Evolutionary conservation across 2,113 vertebrate species (phyloP), one percentile per base, ranked within the genome.

Genomic region (Rutilus rutilus): DNA sequence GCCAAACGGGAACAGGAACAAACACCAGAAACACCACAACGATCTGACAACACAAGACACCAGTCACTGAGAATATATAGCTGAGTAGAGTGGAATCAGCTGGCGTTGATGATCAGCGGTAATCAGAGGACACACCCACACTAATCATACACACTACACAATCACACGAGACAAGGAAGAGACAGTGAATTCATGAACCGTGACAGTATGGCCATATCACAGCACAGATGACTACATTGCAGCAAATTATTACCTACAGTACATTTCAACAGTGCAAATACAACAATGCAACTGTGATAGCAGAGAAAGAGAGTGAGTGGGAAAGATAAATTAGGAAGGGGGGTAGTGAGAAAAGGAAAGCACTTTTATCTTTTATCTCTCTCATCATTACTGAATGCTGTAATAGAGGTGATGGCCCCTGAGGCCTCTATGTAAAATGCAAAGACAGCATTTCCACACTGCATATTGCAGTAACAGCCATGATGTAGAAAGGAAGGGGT

Each of bases 301-400:
- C 30, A 27, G 17, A 45, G 45, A 75, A 30, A 15, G 45, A 59
- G 39, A 6, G n/a, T 62, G 74, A 69, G 73, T 17, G n/a, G 69
- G 25, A 57, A 36, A 83, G 47, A 83, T 23, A 78, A 25, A 78
- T 67, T 36, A 67, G 62, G 17, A 52, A 36, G 52, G 27, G 79
- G 39, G 62, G 45, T 33, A 23, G 47, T 78, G 52, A 73, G 36
- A 85, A 60, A 87, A 60, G 64, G 67, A 87, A 67, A 71, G 57
- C 83, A 78, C 74, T 89, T 92, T 89, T 90, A 89, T 89, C 89
- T 91, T 85, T 90, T 88, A 91, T 91, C 83, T 89, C 79, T 80
- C 80, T 86, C 80, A 90, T 92, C 86, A 91, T 91, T 91, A 88
- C 90, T 84, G 86, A 86, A 77, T 83, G 84, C 87, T 88, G 78